These are phyloP conservation scores for Dufourea novaeangliae DNA, from an alignment of 1,140 invertebrate species.

Conservation along the genomic window DNA sequence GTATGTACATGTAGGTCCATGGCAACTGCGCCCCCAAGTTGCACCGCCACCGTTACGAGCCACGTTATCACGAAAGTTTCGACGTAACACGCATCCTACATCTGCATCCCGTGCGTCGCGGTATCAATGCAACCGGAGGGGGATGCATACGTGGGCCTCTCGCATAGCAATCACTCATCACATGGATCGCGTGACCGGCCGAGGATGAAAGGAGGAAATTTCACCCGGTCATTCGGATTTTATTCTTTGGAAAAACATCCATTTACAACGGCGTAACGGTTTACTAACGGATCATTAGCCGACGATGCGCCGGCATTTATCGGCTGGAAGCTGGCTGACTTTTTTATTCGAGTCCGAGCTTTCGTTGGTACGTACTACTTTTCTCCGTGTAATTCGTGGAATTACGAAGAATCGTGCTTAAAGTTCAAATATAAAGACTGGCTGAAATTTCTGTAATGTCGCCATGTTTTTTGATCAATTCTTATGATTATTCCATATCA, in stretches of 20 bases:
- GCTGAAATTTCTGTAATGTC: too few relatives aligned
- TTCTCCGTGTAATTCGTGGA: too few relatives aligned
- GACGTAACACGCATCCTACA: conserved; percentile 19
- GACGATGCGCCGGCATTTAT: neutral
- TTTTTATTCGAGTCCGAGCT: neutral
- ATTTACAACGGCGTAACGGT: neutral
- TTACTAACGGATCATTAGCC: conserved; percentile 35
- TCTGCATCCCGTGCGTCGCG: neutral
- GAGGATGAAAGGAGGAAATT: neutral
- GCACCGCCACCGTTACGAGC: conserved; percentile 50
- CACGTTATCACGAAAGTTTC: conserved; percentile 57
- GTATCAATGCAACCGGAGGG: neutral
- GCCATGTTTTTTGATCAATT: too few relatives aligned
- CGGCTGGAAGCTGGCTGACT: neutral
- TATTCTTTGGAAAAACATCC: neutral
- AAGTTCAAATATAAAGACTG: too few relatives aligned
- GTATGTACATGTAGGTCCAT: neutral
- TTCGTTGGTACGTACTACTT: too few relatives aligned
- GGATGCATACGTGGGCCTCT: neutral
- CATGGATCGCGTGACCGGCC: too few relatives aligned
- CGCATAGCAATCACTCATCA: neutral
- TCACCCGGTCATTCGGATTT: conserved; percentile 4
- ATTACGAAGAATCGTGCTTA: too few relatives aligned
- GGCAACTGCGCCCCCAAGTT: conserved; percentile 43
- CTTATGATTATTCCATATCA: too few relatives aligned